phyloP scores from a whole-genome alignment of 2,797 vertebrate species.

The Myripristis jacobus region DNA sequence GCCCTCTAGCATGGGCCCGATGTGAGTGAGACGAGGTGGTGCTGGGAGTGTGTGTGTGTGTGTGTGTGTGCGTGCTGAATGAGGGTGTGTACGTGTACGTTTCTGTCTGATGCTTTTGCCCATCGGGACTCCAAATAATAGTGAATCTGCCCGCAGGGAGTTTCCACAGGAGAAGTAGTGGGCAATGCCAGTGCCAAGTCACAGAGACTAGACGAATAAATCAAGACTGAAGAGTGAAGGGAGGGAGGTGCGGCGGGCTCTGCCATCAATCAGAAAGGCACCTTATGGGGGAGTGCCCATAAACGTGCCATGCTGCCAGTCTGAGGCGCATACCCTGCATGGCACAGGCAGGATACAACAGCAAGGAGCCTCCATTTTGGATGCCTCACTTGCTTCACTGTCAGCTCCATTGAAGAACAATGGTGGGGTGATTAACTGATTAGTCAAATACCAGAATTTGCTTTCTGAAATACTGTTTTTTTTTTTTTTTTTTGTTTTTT shows the following conservation, averaged over 20 bases:
- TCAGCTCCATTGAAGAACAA: conserved; percentile 40
- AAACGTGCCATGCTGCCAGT: conserved; percentile 77
- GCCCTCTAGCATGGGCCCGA: conserved; percentile 74
- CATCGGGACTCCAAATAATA: conserved; percentile 75
- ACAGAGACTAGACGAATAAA: conserved; percentile 81
- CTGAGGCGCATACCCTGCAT: conserved; percentile 52
- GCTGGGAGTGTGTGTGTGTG: conserved; percentile 30
- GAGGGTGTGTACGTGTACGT: conserved; percentile 39
- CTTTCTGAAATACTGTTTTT: conserved; percentile 12
- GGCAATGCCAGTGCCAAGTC: conserved; percentile 81
- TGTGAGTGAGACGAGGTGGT: conserved; percentile 71
- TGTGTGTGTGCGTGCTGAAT: conserved; percentile 9
- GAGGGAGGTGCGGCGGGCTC: conserved; percentile 68
- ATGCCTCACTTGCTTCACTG: conserved; percentile 49
- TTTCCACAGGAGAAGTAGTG: conserved; percentile 73
- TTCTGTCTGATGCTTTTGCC: conserved; percentile 76
- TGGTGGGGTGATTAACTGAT: conserved; percentile 35
- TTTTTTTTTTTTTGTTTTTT: too few relatives aligned
- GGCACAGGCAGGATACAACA: conserved; percentile 41
- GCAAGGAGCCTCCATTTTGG: conserved; percentile 68
- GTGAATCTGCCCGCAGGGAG: conserved; percentile 79
- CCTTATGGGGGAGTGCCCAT: conserved; percentile 79
- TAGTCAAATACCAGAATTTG: conserved; percentile 13
- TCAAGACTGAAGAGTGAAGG: conserved; percentile 73
- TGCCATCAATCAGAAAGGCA: conserved; percentile 80